These are phyloP conservation scores for Sminthurides aquaticus DNA, from an alignment of 2,888 invertebrate species.

Conservation along the genomic window DNA sequence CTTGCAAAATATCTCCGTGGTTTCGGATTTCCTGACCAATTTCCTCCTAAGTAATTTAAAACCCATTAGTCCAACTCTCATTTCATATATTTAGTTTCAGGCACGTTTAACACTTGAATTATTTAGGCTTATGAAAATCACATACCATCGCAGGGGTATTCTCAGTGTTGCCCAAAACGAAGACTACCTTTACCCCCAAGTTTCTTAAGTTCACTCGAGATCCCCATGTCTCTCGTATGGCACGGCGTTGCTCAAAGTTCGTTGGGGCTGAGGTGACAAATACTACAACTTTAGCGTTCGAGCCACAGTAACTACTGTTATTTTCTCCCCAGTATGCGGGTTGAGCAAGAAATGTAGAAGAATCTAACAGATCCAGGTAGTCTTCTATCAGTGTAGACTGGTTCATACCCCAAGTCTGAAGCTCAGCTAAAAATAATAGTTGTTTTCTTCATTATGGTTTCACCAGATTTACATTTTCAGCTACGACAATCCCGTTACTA, in stretches of 20 bases:
- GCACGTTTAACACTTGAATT: no score
- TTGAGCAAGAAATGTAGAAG: slow-evolving; percentile 33
- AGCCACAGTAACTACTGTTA: slow-evolving; percentile 31
- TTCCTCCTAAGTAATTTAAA: not conserved
- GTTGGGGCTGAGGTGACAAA: slow-evolving; percentile 37
- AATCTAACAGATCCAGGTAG: slow-evolving; percentile 35
- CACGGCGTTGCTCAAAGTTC: slow-evolving; percentile 49
- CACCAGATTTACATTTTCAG: no score
- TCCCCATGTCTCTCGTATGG: slow-evolving; percentile 67
- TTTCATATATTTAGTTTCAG: no score
- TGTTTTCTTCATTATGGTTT: no score
- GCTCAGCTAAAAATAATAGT: slow-evolving; percentile 33
- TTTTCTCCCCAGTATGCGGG: slow-evolving; percentile 23
- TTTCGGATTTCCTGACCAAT: slow-evolving; percentile 56
- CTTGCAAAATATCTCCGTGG: slow-evolving; percentile 72
- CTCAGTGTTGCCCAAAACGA: slow-evolving; percentile 57
- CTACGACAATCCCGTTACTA: no score
- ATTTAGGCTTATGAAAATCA: no score
- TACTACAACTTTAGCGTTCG: slow-evolving; percentile 36
- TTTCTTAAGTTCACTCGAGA: slow-evolving; percentile 46
- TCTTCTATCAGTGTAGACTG: slow-evolving; percentile 38
- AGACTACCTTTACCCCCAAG: slow-evolving; percentile 50
- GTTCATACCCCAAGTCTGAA: slow-evolving; percentile 40
- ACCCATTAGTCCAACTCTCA: no score
- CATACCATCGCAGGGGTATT: slow-evolving; percentile 33